A percentile compares a stretch with the other conserved stretches of the same genome.
Evolutionary conservation across 2,113 vertebrate genomes (phyloP).

Genomic region (Alethe castanea): DNA sequence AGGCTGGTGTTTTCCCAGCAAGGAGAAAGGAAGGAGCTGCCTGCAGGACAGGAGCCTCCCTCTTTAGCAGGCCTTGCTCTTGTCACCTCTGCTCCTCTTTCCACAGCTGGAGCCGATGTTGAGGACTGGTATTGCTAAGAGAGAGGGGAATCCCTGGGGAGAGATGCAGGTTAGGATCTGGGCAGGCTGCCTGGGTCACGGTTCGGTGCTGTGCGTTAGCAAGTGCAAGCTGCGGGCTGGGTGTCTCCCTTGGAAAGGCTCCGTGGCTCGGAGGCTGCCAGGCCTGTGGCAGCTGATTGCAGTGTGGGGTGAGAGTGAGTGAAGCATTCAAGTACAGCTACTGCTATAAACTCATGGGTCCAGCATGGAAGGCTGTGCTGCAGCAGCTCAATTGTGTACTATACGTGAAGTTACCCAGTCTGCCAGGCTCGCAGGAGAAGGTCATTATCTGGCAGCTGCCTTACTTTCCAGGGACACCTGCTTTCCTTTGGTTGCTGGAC

Average conservation of each 20-base stretch:
- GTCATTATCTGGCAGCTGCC: slow-evolving; percentile 85
- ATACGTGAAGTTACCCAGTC: slow-evolving; percentile 62
- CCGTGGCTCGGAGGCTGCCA: slow-evolving; percentile 34
- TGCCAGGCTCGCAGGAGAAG: slow-evolving; percentile 54
- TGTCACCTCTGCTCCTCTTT: not conserved
- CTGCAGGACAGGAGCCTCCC: not conserved
- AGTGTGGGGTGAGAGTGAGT: slow-evolving; percentile 45
- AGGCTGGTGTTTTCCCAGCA: not conserved
- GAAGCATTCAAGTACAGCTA: slow-evolving; percentile 63
- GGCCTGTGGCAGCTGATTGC: slow-evolving; percentile 7
- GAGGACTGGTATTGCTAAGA: slow-evolving; percentile 21
- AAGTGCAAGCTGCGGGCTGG: slow-evolving; percentile 32
- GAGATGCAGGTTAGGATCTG: not conserved
- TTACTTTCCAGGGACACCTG: slow-evolving; percentile 75
- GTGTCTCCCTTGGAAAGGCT: slow-evolving; percentile 19
- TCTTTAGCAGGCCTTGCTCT: not conserved
- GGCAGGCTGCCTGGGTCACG: slow-evolving; percentile 41
- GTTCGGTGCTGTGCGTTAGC: slow-evolving; percentile 39
- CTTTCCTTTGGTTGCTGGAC: slow-evolving; percentile 79
- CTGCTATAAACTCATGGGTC: slow-evolving; percentile 59
- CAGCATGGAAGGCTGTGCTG: slow-evolving; percentile 76
- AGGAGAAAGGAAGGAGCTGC: not conserved
- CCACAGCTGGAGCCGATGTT: not conserved
- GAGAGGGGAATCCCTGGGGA: not conserved
- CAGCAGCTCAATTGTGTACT: slow-evolving; percentile 67